Evolutionary conservation across 2,888 invertebrate genomes (phyloP).

Genomic region (Ectemnius cavifrons): DNA sequence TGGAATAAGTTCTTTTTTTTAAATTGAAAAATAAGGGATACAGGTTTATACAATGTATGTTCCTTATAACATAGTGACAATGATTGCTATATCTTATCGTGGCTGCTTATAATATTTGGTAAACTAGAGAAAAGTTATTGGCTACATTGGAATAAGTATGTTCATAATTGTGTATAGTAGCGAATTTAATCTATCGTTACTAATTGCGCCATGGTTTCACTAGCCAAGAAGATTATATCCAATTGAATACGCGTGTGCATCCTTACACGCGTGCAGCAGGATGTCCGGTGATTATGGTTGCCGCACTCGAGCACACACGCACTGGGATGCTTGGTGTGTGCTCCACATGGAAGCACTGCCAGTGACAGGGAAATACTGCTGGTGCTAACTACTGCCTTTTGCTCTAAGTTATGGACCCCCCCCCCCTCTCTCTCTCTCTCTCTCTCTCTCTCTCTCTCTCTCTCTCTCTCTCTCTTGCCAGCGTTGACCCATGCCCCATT

Average conservation of each 20-base stretch:
- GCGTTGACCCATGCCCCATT: conserved; percentile 2
- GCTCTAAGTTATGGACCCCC: conserved; percentile 59
- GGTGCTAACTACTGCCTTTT: conserved; percentile 64
- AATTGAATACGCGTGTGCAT: conserved; percentile 18
- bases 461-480: conserved; percentile 42
- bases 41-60: too few relatives aligned
- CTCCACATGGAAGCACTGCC: conserved; percentile 57
- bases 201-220: too few relatives aligned
- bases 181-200: too few relatives aligned
- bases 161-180: too few relatives aligned
- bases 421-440: neutral
- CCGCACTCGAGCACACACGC: conserved; percentile 30
- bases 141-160: too few relatives aligned
- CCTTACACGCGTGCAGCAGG: conserved; percentile 29
- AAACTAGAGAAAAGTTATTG: too few relatives aligned
- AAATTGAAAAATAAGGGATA: too few relatives aligned
- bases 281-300: conserved; percentile 38
- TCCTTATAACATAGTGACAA: too few relatives aligned
- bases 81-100: too few relatives aligned
- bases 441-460: conserved; percentile 20
- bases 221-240: too few relatives aligned
- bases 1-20: too few relatives aligned
- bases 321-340: conserved; percentile 24
- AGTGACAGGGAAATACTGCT: conserved; percentile 65
- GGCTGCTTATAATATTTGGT: too few relatives aligned